Conservation (phyloP, 2,113 vertebrate species). For the Oostethus manadensis region DNA sequence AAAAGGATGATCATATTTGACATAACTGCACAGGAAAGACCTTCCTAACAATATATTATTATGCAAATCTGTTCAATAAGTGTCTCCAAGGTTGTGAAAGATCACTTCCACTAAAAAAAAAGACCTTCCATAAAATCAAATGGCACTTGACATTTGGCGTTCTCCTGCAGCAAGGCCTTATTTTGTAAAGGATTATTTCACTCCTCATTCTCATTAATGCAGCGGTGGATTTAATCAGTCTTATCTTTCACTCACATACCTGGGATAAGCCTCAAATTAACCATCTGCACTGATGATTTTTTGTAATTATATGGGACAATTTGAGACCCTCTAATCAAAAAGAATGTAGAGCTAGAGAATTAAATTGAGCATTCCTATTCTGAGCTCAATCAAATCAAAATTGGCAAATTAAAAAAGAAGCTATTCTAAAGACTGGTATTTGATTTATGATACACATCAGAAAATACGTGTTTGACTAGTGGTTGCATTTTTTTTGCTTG, state of each 20-base stretch:
- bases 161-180: conserved; percentile 53
- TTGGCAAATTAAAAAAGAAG: too few relatives aligned
- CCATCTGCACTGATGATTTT: conserved; percentile 70
- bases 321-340: conserved; percentile 25
- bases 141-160: conserved; percentile 70
- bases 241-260: conserved; percentile 67
- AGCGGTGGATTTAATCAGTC: conserved; percentile 63
- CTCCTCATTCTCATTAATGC: conserved; percentile 68
- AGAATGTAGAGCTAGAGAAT: background rate
- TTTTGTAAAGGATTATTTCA: conserved; percentile 65
- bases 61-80: background rate
- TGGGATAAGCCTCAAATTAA: conserved; percentile 64
- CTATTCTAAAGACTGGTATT: too few relatives aligned
- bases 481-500: too few relatives aligned
- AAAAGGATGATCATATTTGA: background rate
- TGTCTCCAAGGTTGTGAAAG: background rate
- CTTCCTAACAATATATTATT: background rate
- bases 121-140: conserved; percentile 58
- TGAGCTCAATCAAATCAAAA: too few relatives aligned
- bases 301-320: conserved; percentile 51
- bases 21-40: background rate
- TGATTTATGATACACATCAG: too few relatives aligned
- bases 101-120: conserved; percentile 10
- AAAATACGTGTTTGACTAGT: too few relatives aligned
- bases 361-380: too few relatives aligned